Evolutionary conservation across 2,797 vertebrate genomes (phyloP).

Genomic region (Cynodonichthys magdalenae): DNA sequence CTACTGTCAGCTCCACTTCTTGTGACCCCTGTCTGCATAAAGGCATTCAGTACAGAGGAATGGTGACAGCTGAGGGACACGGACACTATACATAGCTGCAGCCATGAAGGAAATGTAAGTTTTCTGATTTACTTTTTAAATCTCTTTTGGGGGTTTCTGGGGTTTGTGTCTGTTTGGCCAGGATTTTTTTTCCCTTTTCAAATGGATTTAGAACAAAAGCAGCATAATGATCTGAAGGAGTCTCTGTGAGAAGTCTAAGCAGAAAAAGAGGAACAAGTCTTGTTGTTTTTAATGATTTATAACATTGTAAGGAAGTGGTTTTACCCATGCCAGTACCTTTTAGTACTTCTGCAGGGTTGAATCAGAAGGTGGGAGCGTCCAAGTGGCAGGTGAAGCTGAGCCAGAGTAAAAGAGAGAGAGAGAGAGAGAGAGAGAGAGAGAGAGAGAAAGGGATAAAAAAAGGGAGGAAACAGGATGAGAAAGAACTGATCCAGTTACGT

Average conservation of each 20-base stretch:
- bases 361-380: constrained; percentile 44
- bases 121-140: constrained; percentile 34
- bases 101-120: constrained; percentile 85
- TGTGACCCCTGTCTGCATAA: constrained; percentile 70
- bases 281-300: constrained; percentile 5
- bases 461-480: constrained; percentile 53
- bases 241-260: constrained; percentile 10
- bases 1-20: constrained; percentile 72
- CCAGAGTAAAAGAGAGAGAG: constrained; percentile 6
- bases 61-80: constrained; percentile 79
- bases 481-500: constrained; percentile 75
- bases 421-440: constrained; percentile 12
- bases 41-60: constrained; percentile 79
- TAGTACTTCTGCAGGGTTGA: constrained; percentile 19
- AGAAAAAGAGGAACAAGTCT: neutral
- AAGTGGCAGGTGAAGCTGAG: constrained; percentile 56
- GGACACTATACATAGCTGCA: constrained; percentile 67
- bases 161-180: constrained; percentile 1
- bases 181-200: neutral
- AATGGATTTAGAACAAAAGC: neutral
- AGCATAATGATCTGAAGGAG: neutral
- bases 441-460: constrained; percentile 20
- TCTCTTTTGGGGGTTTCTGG: neutral
- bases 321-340: neutral
- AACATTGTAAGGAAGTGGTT: neutral